These are phyloP conservation scores for Melierax canorus DNA, from an alignment of 2,113 vertebrate genomes.

Conservation along the genomic window DNA sequence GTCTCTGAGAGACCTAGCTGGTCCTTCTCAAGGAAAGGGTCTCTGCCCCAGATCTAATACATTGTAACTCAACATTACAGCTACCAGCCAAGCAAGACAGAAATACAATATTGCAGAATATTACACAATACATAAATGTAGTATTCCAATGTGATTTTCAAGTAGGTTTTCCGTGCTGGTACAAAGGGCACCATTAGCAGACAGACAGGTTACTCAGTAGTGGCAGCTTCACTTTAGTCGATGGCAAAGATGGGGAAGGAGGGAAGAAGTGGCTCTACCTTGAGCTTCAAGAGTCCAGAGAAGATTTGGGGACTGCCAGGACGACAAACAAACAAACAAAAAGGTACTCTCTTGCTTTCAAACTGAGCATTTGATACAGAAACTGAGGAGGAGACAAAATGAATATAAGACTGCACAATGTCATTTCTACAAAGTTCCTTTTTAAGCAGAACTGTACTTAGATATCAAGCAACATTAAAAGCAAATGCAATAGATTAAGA, in stretches of 20 bases:
- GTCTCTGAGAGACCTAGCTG: not conserved
- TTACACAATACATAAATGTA: not conserved
- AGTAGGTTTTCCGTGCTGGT: not conserved
- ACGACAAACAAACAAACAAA: not conserved
- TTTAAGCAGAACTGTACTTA: not conserved
- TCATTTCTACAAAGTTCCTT: not conserved
- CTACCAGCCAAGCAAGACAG: not conserved
- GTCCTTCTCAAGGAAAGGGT: not conserved
- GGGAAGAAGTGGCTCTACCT: not conserved
- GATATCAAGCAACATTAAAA: not conserved
- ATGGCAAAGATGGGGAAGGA: not conserved
- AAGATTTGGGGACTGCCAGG: not conserved
- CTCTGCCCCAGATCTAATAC: not conserved
- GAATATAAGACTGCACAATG: not conserved
- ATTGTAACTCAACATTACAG: not conserved
- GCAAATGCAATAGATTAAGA: not conserved
- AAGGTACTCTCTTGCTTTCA: not conserved
- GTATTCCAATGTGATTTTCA: not conserved
- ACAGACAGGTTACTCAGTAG: not conserved
- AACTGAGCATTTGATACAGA: not conserved
- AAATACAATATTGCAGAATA: not conserved
- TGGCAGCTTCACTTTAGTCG: not conserved
- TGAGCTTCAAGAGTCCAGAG: not conserved
- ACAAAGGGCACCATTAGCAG: not conserved
- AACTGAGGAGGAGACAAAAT: not conserved